Evolutionary conservation across 1,140 invertebrate genomes (phyloP).

Genomic region (Himalopsyche phryganea): DNA sequence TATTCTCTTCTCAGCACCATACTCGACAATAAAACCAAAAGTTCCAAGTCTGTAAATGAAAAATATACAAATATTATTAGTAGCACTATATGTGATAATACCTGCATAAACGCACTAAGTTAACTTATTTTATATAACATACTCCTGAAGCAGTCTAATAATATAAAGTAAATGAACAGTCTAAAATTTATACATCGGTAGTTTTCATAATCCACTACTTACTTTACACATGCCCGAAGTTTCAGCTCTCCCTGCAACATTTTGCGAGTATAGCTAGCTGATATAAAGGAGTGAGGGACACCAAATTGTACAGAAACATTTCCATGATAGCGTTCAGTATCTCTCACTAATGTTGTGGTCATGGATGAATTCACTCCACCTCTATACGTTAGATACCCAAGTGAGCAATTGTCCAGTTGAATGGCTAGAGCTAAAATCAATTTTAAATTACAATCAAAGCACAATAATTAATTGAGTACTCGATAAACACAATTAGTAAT

Average conservation of each 20-base stretch:
- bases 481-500: too few relatives aligned
- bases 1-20: constrained; percentile 89
- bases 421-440: constrained; percentile 71
- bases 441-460: not conserved
- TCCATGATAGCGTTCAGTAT: constrained; percentile 63
- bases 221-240: constrained; percentile 75
- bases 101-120: constrained; percentile 4
- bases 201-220: constrained; percentile 39
- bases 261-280: constrained; percentile 72
- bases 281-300: constrained; percentile 73
- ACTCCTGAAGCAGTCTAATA: too few relatives aligned
- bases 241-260: constrained; percentile 74
- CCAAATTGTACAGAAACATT: constrained; percentile 75
- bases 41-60: constrained; percentile 69
- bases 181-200: too few relatives aligned
- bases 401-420: constrained; percentile 79
- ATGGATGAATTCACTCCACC: constrained; percentile 70
- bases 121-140: constrained; percentile 37
- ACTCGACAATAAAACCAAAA: constrained; percentile 82
- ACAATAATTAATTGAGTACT: constrained; percentile 1
- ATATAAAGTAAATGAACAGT: too few relatives aligned
- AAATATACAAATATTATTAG: constrained; percentile 1
- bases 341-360: constrained; percentile 73
- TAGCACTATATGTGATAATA: not conserved
- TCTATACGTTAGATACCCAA: constrained; percentile 84